phyloP scores from a whole-genome alignment of 2,797 vertebrate species.

The Margarornis squamiger region DNA sequence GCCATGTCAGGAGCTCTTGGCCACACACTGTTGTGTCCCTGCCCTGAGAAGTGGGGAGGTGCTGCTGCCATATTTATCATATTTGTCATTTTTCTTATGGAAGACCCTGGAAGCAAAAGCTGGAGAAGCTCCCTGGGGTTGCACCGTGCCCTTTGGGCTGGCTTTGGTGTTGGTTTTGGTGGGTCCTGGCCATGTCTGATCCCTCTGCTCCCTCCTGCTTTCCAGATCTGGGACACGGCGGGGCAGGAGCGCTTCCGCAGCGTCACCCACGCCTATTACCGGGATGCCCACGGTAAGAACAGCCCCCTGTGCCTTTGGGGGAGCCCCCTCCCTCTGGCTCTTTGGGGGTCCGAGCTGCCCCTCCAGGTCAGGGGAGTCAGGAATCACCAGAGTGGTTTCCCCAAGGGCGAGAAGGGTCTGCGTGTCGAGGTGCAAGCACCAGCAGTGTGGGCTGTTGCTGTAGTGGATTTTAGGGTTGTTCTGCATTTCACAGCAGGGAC shows the following conservation, averaged over 20 bases:
- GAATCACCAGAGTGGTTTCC: neutral
- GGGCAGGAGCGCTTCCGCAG: slow-evolving; percentile 88
- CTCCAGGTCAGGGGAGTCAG: neutral
- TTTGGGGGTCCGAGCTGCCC: rapidly evolving
- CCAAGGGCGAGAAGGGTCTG: neutral
- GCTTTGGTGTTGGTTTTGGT: neutral
- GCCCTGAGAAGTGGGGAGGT: rapidly evolving
- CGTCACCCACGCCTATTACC: slow-evolving; percentile 89
- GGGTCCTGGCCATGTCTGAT: neutral
- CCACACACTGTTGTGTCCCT: rapidly evolving
- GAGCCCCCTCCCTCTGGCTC: rapidly evolving
- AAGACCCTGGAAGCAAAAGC: neutral
- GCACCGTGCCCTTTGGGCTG: rapidly evolving
- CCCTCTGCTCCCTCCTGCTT: slow-evolving; percentile 31
- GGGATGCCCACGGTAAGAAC: slow-evolving; percentile 87
- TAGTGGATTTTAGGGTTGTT: neutral
- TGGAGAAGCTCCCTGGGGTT: neutral
- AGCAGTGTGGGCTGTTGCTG: rapidly evolving
- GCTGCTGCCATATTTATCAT: neutral
- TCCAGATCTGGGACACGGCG: slow-evolving; percentile 92
- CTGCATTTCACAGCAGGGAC: neutral
- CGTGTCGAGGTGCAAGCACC: rapidly evolving
- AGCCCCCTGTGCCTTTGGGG: too few relatives aligned
- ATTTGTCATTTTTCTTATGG: neutral
- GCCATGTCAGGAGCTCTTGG: neutral